These are phyloP conservation scores for Polydrusus cervinus DNA, from an alignment of 2,888 invertebrate genomes.

Conservation along the genomic window DNA sequence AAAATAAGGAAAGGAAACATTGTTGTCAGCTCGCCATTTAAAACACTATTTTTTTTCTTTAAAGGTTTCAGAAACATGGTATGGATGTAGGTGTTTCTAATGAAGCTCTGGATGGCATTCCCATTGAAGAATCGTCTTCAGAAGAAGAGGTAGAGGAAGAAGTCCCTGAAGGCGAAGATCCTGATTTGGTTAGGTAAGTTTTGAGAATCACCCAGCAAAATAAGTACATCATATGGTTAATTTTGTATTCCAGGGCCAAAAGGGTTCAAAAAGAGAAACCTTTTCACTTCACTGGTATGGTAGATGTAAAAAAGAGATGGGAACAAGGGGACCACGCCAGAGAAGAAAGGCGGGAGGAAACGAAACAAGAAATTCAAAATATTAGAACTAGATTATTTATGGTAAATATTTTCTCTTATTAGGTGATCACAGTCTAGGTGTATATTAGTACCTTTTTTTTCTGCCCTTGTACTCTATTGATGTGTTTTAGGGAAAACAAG, in stretches of 20 bases:
- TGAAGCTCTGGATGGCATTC: slow-evolving; percentile 83
- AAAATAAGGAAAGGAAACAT: not conserved
- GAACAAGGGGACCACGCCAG: slow-evolving; percentile 78
- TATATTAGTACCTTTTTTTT: no score
- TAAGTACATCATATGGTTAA: no score
- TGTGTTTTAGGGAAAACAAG: slow-evolving; percentile 85
- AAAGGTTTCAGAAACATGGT: slow-evolving; percentile 85
- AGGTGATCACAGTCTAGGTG: no score
- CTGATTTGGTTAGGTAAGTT: slow-evolving; percentile 72
- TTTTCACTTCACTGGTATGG: slow-evolving; percentile 87
- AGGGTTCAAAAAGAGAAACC: slow-evolving; percentile 81
- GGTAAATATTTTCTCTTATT: slow-evolving; percentile 71
- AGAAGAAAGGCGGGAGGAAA: slow-evolving; percentile 84
- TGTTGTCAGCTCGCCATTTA: not conserved
- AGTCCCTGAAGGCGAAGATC: slow-evolving; percentile 74
- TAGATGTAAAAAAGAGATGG: slow-evolving; percentile 88
- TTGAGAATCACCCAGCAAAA: not conserved
- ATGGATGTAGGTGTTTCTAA: slow-evolving; percentile 87
- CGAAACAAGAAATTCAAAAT: slow-evolving; percentile 91
- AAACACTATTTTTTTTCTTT: not conserved
- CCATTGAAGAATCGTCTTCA: slow-evolving; percentile 81
- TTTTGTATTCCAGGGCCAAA: slow-evolving; percentile 70
- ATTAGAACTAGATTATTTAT: slow-evolving; percentile 89
- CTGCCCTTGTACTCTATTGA: not conserved
- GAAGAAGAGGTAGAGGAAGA: slow-evolving; percentile 78